Evolutionary conservation across 2,888 invertebrate genomes (phyloP), one percentile per base, ranked within the genome.

Genomic region (Ceriagrion tenellum): DNA sequence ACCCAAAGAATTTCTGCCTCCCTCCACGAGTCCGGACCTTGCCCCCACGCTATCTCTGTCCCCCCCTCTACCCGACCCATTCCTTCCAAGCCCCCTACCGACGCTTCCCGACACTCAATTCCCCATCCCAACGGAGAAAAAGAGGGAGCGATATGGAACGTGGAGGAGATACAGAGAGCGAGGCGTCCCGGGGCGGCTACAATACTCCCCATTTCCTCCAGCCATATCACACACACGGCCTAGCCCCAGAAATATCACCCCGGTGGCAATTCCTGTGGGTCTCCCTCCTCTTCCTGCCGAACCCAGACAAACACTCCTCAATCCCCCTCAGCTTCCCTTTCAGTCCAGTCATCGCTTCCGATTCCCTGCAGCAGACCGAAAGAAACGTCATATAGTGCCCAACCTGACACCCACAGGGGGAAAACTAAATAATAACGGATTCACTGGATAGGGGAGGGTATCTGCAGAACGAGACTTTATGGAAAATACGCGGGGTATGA

Each of bases 251-350:
- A 81, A 90, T 40, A 90, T 23, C 90, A 55, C 16, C 90, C 55
- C n/a, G 13, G 59, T 8, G 59, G 13, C 55, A 4, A 55, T 55
- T 30, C 56, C 47, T 16, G 55, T 18, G n/a, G 12, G 12, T 1
- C 16, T 10, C 0, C 55, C 16, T 47, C 18, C 23, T 12, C 47
- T 47, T n/a, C 47, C 47, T 26, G 47, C n/a, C 30, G 23, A 56
- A 13, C 47, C n/a, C 55, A 90, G 90, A 47, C n/a, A 90, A n/a
- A 56, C 55, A 13, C 13, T 6, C 30, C 30, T 8, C n/a, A n/a
- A 90, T 47, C 90, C 90, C n/a, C 55, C 55, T 0, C 90, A 56
- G 56, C 55, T n/a, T 47, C 56, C 56, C n/a, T 56, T 90, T 90
- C 56, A 56, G 55, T 12, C 12, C 47, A 30, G 55, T 18, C 55